Base-by-base conservation (phyloP, 2,797 vertebrate genomes). In the Acropternis orthonyx region DNA sequence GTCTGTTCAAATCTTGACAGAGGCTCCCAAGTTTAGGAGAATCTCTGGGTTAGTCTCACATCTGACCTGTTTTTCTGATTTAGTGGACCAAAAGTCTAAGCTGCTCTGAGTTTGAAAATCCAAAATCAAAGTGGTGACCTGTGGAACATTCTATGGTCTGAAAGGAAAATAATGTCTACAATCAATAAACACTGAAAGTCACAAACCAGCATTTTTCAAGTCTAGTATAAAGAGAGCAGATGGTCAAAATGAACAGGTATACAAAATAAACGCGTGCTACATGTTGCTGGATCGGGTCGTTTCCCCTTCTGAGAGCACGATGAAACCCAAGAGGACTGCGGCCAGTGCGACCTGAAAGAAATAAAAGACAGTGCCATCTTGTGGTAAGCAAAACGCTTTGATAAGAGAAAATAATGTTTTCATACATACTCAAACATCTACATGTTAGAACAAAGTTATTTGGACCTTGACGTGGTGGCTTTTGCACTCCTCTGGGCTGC, bases 331-430 rank as follows among this genome's bases (percentile, higher is more conserved):
- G 51, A 69, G 19, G 32, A 37, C 48, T 37, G 46, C 1, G 52
- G 37, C 77, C 52, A 59, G 54, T 14, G 63, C 10, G 32, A 16
- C 44, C 37, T 4, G 83, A 52, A 56, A 96, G 91, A 36, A n/a
- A 87, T 52, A 92, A 94, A 95, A 62, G 80, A 92, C 88, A 97
- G 88, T 91, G 96, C 97, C 97, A 97, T 86, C 97, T 92, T 90
- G 97, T 96, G 97, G 96, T 61, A 16, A 81, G 65, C 10, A 26
- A 67, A 88, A 62, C 8, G 13, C 24, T 37, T 16, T n/a, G 36
- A 48, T 5, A 5, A 55, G n/a, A 36, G 37, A 54, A 69, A 63
- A 19, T 0, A 4, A 4, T 27, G 63, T 62, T 46, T 46, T 39
- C 32, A 4, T 2, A 5, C 5, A 0, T 7, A 2, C 24, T 32